Conservation (phyloP, 2,888 invertebrate genomes). For the Hyposoter dolosus region DNA sequence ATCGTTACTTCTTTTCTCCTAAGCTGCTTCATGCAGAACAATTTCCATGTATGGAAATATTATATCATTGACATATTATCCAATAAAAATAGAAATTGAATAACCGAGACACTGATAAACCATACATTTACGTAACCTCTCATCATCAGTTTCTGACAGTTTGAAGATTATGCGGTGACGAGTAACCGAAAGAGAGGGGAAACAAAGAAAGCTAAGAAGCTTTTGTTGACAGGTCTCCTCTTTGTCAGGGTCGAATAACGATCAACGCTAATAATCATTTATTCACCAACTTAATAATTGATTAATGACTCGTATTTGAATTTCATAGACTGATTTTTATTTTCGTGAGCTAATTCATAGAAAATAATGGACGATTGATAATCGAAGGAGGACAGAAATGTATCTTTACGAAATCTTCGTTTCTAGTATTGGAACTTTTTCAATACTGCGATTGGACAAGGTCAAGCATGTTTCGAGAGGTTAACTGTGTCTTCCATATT, state of each 20-base stretch:
- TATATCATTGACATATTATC: neutral
- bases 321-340: constrained; percentile 32
- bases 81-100: neutral
- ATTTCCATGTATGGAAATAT: neutral
- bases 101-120: neutral
- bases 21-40: neutral
- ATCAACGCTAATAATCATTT: no score
- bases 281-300: no score
- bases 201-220: neutral
- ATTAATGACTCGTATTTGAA: neutral
- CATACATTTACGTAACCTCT: neutral
- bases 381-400: constrained; percentile 9
- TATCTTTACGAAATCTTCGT: constrained; percentile 30
- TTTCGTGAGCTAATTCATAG: constrained; percentile 20
- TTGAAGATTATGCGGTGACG: neutral
- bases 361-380: neutral
- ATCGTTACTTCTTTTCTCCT: constrained; percentile 11
- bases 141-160: neutral
- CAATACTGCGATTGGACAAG: neutral
- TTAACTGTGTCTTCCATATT: neutral
- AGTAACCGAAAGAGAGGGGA: neutral
- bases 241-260: no score
- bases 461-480: neutral
- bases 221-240: neutral
- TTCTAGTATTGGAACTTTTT: constrained; percentile 8